phyloP scores from a whole-genome alignment of 2,888 invertebrate species.

The Drosophila lutescens region DNA sequence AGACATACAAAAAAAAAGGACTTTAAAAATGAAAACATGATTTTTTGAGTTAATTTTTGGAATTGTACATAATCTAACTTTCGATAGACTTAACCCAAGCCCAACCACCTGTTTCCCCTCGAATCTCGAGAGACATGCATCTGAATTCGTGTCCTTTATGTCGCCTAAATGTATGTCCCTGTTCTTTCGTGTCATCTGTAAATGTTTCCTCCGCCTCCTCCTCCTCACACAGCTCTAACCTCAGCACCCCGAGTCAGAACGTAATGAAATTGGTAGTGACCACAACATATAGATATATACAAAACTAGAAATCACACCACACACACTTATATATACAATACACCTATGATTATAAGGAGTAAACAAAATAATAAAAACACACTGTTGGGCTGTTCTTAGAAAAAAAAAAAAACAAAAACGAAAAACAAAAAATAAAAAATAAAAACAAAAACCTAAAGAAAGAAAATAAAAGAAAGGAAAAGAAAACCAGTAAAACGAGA shows the following conservation, averaged over 20 bases:
- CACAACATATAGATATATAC: conserved; percentile 6
- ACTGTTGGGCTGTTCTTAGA: conserved; percentile 81
- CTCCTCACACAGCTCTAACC: conserved; percentile 29
- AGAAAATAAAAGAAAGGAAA: conserved; percentile 18
- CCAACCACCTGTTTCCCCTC: neutral
- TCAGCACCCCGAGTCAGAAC: conserved; percentile 32
- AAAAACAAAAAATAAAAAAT: no score
- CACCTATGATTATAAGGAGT: conserved; percentile 28
- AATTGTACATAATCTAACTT: conserved; percentile 2
- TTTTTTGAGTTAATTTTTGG: neutral
- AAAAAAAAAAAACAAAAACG: conserved; percentile 55
- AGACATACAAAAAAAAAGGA: neutral
- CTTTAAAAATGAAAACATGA: neutral
- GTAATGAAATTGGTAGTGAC: conserved; percentile 14
- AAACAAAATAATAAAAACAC: conserved; percentile 45
- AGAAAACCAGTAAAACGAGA: conserved; percentile 28
- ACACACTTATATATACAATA: conserved; percentile 32
- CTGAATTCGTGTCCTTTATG: neutral
- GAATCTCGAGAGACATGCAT: neutral
- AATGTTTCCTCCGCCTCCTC: conserved; percentile 3
- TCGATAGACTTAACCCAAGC: neutral
- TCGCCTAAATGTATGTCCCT: neutral
- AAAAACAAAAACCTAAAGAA: conserved; percentile 37
- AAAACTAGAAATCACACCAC: conserved; percentile 29
- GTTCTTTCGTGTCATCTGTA: conserved; percentile 3